Evolutionary conservation across 2,797 vertebrate genomes (phyloP).

Genomic region (Echeneis naucrates): DNA sequence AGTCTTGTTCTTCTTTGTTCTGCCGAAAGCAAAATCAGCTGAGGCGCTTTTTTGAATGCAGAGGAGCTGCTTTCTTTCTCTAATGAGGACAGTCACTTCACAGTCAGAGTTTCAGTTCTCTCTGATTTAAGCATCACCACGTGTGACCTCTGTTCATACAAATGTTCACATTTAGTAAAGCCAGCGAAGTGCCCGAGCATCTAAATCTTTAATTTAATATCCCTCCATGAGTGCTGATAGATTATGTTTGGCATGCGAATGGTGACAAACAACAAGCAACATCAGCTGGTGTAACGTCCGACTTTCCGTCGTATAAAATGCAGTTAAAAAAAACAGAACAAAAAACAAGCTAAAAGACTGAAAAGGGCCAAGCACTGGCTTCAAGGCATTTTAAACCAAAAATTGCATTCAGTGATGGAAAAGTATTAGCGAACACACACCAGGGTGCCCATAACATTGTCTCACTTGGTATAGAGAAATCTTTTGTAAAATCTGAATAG

Average conservation of each 20-base stretch:
- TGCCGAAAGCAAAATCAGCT: neutral
- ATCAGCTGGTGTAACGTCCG: neutral
- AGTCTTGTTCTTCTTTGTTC: neutral
- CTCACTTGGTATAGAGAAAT: slow-evolving; percentile 30
- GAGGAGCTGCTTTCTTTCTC: neutral
- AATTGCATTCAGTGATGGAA: neutral
- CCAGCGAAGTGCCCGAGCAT: neutral
- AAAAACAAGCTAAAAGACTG: neutral
- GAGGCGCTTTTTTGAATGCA: neutral
- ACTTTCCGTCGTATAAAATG: neutral
- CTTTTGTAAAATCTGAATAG: no score
- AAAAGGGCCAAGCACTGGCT: neutral
- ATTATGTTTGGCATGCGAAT: neutral
- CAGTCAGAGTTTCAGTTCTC: neutral
- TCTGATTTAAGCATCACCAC: neutral
- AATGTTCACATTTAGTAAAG: neutral
- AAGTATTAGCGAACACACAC: slow-evolving; percentile 22
- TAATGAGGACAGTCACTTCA: neutral
- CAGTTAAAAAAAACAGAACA: neutral
- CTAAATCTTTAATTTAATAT: neutral
- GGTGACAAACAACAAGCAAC: neutral
- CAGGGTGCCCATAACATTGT: slow-evolving; percentile 25
- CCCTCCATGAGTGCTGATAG: neutral
- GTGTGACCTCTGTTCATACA: neutral
- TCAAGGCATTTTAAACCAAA: slow-evolving; percentile 3